A percentile compares a stretch with the other conserved stretches of the same genome.
Conservation (phyloP, 2,113 vertebrate species). For the Mugil cephalus region DNA sequence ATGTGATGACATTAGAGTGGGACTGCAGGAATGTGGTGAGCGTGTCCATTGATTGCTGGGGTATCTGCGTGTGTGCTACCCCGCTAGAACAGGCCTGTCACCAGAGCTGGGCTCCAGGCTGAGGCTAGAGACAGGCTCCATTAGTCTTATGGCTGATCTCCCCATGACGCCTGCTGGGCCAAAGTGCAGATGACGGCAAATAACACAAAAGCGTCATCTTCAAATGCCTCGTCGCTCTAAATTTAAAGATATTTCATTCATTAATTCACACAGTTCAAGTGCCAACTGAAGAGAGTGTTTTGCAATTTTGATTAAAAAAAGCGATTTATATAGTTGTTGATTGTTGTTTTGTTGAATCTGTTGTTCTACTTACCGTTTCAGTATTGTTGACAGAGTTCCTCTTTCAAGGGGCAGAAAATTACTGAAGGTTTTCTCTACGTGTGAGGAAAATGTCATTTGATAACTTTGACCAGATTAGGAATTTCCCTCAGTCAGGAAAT, state of each 20-base stretch:
- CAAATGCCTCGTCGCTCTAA: not conserved
- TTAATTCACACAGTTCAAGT: not conserved
- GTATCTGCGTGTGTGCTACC: conserved; percentile 59
- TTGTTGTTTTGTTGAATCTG: not conserved
- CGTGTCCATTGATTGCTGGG: conserved; percentile 70
- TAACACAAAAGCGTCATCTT: not conserved
- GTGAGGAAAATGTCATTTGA: not conserved
- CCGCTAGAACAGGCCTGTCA: conserved; percentile 55
- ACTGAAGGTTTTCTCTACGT: not conserved
- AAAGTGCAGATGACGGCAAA: conserved; percentile 49
- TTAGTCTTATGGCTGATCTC: conserved; percentile 64
- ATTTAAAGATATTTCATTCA: conserved; percentile 25
- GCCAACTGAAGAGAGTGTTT: not conserved
- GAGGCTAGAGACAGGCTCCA: conserved; percentile 55
- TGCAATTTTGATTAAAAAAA: not conserved
- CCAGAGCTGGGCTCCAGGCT: conserved; percentile 63
- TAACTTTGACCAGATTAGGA: not conserved
- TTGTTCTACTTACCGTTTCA: not conserved
- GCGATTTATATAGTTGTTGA: not conserved
- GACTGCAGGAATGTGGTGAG: conserved; percentile 63
- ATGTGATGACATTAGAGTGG: conserved; percentile 66
- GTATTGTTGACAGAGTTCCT: not conserved
- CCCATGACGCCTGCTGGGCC: conserved; percentile 41
- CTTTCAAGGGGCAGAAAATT: not conserved
- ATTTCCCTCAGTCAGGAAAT: not conserved